Percentiles rank a stretch among this genome's conserved stretches.
These are phyloP conservation scores for Megatriorchis doriae DNA, from an alignment of 2,113 vertebrate genomes.

Conservation along the genomic window DNA sequence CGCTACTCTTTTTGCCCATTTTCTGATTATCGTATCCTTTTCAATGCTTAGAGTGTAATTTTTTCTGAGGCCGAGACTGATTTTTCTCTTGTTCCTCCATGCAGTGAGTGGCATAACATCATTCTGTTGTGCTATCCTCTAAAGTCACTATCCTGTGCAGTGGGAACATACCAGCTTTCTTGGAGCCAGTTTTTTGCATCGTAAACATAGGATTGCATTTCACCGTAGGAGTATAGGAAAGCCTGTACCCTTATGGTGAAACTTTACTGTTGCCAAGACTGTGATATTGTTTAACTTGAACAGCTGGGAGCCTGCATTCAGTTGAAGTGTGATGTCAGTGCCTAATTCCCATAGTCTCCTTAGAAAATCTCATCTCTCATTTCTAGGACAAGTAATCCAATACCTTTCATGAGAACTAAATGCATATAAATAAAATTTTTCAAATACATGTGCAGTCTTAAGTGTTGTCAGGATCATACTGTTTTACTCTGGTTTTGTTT, in stretches of 20 bases:
- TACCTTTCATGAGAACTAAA: background rate
- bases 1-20: background rate
- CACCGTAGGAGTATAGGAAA: background rate
- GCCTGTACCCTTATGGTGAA: background rate
- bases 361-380: background rate
- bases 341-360: background rate
- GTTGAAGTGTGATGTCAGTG: background rate
- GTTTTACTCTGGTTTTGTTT: background rate
- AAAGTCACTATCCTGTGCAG: background rate
- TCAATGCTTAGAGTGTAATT: background rate
- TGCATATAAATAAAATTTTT: background rate
- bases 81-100: background rate
- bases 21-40: background rate
- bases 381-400: background rate
- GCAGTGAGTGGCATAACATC: background rate
- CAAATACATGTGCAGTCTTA: background rate
- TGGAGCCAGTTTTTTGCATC: background rate
- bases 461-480: background rate
- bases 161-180: background rate
- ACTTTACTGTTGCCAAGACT: background rate
- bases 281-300: background rate
- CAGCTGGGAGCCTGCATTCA: background rate
- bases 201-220: background rate
- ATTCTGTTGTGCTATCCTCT: background rate
- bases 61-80: background rate